Base-by-base conservation (phyloP, 1,140 invertebrate species). In the Hylaeus anthracinus region DNA sequence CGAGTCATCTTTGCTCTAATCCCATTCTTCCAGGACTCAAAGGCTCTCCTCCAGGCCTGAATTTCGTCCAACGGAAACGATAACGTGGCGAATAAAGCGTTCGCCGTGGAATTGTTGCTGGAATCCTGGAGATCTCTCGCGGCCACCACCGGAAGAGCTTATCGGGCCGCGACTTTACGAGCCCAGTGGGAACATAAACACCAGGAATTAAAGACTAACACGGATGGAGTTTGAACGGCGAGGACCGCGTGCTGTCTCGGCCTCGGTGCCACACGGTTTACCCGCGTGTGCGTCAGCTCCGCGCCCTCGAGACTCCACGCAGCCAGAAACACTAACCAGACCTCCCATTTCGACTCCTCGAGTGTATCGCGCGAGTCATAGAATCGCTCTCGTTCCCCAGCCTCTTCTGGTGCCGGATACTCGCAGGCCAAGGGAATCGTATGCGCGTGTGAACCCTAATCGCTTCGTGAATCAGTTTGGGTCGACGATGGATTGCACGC, bases 321-420 rank as follows among this genome's bases (percentile, higher is more conserved):
- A 81, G 65, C 74, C 73, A 86, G 88, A 88, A 90, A 91, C 88
- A 91, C 80, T 90, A 91, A 91, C 90, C 90, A 91, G 90, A 91
- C 84, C 86, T 77, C 81, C 79, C 74, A 75, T 80, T 85, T 86
- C 76, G 81, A 82, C 79, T 85, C 64, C 70, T 88, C 86, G 87
- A 88, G 87, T 80, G 83, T 72, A 83, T 77, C 84, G 60, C 56
- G 39, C 74, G 83, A 41, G 51, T 65, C 79, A 87, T 87, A 82
- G 83, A 86, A 85, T 81, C 71, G 77, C 53, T 76, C 61, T 86
- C 79, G 66, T 83, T 78, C 73, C 8, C n/a, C 66, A 75, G 70
- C 69, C 78, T 84, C 72, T 84, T 84, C 67, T 84, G 77, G 73
- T 64, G 81, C 56, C 51, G 75, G 63, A 39, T 41, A 71, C 66